Evolutionary conservation across 1,140 invertebrate species (phyloP).

Genomic region (Achroia grisella): DNA sequence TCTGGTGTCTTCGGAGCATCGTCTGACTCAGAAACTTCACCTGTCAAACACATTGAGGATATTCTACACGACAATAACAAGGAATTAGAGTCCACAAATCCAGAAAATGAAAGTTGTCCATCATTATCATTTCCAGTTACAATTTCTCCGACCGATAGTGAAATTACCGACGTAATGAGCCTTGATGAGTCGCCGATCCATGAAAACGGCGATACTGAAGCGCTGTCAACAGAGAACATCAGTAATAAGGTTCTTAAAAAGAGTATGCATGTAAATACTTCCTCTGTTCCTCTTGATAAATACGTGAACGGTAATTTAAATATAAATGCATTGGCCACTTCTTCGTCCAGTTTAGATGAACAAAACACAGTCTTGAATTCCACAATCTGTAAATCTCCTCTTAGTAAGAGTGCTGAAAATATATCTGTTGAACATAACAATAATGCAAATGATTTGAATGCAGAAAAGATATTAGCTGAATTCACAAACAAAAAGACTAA

Average conservation of each 20-base stretch:
- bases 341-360: conserved; percentile 46
- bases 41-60: conserved; percentile 16
- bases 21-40: conserved; percentile 32
- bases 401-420: conserved; percentile 54
- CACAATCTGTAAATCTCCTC: conserved; percentile 24
- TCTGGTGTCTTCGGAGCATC: conserved; percentile 20
- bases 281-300: too few species aligned
- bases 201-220: neutral
- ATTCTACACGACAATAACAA: neutral
- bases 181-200: neutral
- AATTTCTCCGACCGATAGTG: neutral
- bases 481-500: conserved; percentile 48
- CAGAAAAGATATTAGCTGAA: conserved; percentile 49
- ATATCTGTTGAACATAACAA: conserved; percentile 26
- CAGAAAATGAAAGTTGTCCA: conserved; percentile 8
- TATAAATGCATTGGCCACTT: conserved; percentile 26
- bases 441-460: conserved; percentile 37
- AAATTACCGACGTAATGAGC: neutral
- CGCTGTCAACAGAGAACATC: neutral
- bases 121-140: conserved; percentile 8
- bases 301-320: conserved; percentile 3
- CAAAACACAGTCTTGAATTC: conserved; percentile 10
- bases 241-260: too few species aligned
- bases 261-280: too few species aligned
- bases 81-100: too few species aligned